phyloP scores from a whole-genome alignment of 2,113 vertebrate genomes.

The Acanthochromis polyacanthus region DNA sequence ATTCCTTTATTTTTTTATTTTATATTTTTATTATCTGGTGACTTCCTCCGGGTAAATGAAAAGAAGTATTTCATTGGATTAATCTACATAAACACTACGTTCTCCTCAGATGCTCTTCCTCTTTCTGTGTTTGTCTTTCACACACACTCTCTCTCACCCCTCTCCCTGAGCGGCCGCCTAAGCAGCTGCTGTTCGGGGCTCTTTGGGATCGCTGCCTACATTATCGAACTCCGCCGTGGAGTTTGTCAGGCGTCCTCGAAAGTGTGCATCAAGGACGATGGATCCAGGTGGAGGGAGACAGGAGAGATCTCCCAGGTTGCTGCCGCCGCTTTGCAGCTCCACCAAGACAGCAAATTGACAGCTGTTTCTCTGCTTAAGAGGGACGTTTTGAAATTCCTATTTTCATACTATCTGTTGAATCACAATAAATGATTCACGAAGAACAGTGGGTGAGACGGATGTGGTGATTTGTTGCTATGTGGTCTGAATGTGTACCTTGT shows the following conservation, averaged over 20 bases:
- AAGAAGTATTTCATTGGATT: background rate
- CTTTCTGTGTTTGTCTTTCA: slow-evolving; percentile 25
- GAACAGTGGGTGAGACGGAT: slow-evolving; percentile 44
- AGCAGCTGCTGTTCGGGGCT: slow-evolving; percentile 80
- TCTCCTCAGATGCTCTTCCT: slow-evolving; percentile 1
- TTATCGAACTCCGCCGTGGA: slow-evolving; percentile 76
- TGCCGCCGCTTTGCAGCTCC: slow-evolving; percentile 70
- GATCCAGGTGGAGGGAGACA: slow-evolving; percentile 81
- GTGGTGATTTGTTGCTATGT: background rate
- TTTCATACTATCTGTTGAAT: slow-evolving; percentile 34
- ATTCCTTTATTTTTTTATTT: too few species aligned
- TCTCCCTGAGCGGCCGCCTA: slow-evolving; percentile 53
- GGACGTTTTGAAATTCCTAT: slow-evolving; percentile 41
- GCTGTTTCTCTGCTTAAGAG: slow-evolving; percentile 74
- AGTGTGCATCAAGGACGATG: slow-evolving; percentile 77
- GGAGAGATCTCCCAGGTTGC: slow-evolving; percentile 64
- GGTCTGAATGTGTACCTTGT: background rate
- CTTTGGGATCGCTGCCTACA: slow-evolving; percentile 67
- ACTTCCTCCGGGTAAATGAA: too few species aligned
- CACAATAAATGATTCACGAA: slow-evolving; percentile 50
- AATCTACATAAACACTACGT: slow-evolving; percentile 21
- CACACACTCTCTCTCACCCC: slow-evolving; percentile 6
- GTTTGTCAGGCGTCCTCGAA: slow-evolving; percentile 80
- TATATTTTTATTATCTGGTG: too few species aligned
- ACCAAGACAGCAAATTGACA: slow-evolving; percentile 73